These are phyloP conservation scores for Phataginus tricuspis DNA, from an alignment of 2,797 vertebrate genomes.

Conservation along the genomic window DNA sequence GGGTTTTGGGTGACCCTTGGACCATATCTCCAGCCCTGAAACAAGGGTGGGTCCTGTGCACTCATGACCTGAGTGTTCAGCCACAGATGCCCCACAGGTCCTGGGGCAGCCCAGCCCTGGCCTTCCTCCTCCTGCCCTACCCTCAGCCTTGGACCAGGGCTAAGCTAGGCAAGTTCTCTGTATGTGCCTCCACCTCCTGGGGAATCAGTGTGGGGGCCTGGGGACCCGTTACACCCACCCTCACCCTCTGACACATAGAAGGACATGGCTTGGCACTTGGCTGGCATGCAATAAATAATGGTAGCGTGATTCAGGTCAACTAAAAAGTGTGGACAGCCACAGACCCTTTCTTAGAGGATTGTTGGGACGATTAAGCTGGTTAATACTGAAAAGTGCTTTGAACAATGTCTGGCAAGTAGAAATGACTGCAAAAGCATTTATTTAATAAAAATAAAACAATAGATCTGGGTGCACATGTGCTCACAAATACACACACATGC, in stretches of 20 bases:
- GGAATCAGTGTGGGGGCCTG: neutral
- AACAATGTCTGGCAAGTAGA: neutral
- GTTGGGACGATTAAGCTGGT: neutral
- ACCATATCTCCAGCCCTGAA: neutral
- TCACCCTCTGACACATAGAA: neutral
- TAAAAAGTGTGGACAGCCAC: neutral
- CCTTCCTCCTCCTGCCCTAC: neutral
- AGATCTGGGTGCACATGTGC: neutral
- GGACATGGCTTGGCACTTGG: neutral
- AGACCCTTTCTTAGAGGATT: neutral
- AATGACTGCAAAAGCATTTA: neutral
- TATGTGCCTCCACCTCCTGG: neutral
- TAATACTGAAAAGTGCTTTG: neutral
- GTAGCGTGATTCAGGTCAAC: neutral
- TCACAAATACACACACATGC: neutral
- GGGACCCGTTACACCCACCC: neutral
- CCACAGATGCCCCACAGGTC: neutral
- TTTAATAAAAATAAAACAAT: neutral
- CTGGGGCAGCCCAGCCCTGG: neutral
- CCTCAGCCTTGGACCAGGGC: neutral
- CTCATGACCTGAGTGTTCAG: neutral
- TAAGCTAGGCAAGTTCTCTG: neutral
- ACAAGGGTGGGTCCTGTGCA: neutral
- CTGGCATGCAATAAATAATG: neutral
- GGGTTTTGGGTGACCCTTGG: neutral